phyloP scores from a whole-genome alignment of 1,140 invertebrate genomes.

The Riptortus pedestris region DNA sequence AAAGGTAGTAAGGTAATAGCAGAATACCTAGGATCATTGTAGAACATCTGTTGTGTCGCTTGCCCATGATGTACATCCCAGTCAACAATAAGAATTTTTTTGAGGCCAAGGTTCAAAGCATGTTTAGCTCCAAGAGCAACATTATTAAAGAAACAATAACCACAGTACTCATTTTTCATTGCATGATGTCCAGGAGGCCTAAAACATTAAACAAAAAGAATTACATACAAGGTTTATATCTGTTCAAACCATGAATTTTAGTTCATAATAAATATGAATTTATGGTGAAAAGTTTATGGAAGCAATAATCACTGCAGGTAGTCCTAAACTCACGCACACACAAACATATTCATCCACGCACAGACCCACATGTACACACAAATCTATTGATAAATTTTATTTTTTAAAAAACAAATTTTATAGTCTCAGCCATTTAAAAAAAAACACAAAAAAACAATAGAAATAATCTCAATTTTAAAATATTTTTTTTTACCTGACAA shows the following conservation, averaged over 20 bases:
- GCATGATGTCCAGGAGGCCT: conserved; percentile 97
- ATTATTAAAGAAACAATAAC: conserved; percentile 96
- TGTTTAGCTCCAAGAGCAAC: conserved; percentile 82
- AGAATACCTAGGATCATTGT: conserved; percentile 71
- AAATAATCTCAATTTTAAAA: no score
- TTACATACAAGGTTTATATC: not conserved
- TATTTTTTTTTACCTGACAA: conserved; percentile 45
- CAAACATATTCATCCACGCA: no score
- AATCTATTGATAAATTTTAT: no score
- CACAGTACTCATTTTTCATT: conserved; percentile 75
- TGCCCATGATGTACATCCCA: conserved; percentile 96
- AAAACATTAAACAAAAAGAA: conserved; percentile 33
- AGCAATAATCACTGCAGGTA: no score
- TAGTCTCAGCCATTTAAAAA: no score
- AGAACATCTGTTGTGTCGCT: conserved; percentile 90
- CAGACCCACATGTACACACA: no score
- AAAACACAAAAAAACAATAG: no score
- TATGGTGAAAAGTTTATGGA: no score
- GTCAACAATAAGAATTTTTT: conserved; percentile 83
- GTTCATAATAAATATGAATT: no score
- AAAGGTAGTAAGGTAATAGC: not conserved
- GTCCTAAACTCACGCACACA: no score
- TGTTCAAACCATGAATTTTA: no score
- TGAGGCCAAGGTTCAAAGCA: conserved; percentile 48
- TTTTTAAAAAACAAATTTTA: no score